A percentile compares a stretch with the other conserved stretches of the same genome.
phyloP scores from a whole-genome alignment of 2,888 invertebrate genomes.

The Stegana nigrithorax region DNA sequence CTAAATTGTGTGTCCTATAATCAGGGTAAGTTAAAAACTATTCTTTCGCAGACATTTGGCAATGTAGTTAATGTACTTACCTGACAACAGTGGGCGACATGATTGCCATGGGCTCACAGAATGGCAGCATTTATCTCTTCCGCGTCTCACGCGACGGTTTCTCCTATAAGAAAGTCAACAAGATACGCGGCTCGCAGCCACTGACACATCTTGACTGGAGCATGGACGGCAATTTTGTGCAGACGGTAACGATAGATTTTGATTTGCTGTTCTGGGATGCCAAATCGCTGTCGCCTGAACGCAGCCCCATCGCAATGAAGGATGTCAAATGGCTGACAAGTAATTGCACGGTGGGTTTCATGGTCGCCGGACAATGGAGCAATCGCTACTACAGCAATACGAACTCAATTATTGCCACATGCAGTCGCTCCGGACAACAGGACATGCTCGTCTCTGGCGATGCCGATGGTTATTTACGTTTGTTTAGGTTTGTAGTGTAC shows the following conservation, averaged over 20 bases:
- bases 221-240: conserved; percentile 86
- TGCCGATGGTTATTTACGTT: conserved; percentile 86
- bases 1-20: conserved; percentile 89
- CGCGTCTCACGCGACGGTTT: conserved; percentile 89
- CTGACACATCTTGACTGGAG: conserved; percentile 92
- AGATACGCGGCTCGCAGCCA: conserved; percentile 87
- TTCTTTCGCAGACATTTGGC: too few relatives aligned
- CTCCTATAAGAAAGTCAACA: conserved; percentile 89
- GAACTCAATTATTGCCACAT: conserved; percentile 84
- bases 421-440: conserved; percentile 84
- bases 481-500: conserved; percentile 81
- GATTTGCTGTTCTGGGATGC: conserved; percentile 92
- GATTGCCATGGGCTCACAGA: conserved; percentile 90
- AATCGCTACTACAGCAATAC: conserved; percentile 89
- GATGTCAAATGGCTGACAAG: conserved; percentile 91
- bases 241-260: conserved; percentile 90
- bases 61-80: too few relatives aligned
- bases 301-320: conserved; percentile 89
- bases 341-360: conserved; percentile 87
- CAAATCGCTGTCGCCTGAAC: conserved; percentile 87
- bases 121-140: conserved; percentile 84
- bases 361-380: conserved; percentile 91
- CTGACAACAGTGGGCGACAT: conserved; percentile 89
- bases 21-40: conserved; percentile 83
- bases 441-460: conserved; percentile 88